phyloP scores from a whole-genome alignment of 2,797 vertebrate species.

The Aplochiton taeniatus region DNA sequence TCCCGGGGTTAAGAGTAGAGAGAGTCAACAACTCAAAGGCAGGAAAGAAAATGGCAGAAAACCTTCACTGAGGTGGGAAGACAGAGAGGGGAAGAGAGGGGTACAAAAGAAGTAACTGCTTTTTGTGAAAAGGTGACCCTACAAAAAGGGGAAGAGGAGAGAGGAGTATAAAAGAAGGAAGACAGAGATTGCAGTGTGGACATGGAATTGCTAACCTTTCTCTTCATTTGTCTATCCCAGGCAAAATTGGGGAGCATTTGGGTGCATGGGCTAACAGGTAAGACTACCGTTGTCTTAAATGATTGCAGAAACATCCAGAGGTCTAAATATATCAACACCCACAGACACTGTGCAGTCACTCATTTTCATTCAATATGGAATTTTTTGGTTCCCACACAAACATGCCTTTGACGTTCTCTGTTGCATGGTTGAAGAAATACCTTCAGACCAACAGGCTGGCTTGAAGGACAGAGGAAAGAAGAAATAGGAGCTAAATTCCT shows the following conservation, averaged over 20 bases:
- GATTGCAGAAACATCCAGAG: slow-evolving; percentile 6
- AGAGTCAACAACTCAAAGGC: too few species aligned
- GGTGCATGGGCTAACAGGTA: slow-evolving; percentile 75
- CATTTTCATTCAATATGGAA: slow-evolving; percentile 6
- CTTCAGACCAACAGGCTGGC: too few species aligned
- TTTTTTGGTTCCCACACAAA: background rate
- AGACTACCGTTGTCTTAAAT: slow-evolving; percentile 31
- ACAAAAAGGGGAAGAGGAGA: slow-evolving; percentile 52
- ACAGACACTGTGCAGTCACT: slow-evolving; percentile 15
- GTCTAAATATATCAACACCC: background rate
- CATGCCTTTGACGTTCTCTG: too few species aligned
- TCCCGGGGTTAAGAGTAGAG: too few species aligned
- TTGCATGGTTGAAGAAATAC: too few species aligned
- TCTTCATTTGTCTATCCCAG: slow-evolving; percentile 81
- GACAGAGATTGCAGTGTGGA: slow-evolving; percentile 50
- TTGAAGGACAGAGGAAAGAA: too few species aligned
- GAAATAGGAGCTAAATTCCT: too few species aligned
- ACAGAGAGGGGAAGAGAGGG: slow-evolving; percentile 34
- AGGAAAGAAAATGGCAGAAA: slow-evolving; percentile 39
- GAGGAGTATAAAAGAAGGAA: too few species aligned
- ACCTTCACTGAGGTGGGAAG: too few species aligned
- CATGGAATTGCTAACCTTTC: slow-evolving; percentile 77
- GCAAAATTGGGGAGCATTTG: slow-evolving; percentile 75
- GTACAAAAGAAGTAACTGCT: slow-evolving; percentile 37
- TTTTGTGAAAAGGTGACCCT: slow-evolving; percentile 23